These are phyloP conservation scores for Eumeta japonica DNA, from an alignment of 1,140 invertebrate genomes.

Conservation along the genomic window DNA sequence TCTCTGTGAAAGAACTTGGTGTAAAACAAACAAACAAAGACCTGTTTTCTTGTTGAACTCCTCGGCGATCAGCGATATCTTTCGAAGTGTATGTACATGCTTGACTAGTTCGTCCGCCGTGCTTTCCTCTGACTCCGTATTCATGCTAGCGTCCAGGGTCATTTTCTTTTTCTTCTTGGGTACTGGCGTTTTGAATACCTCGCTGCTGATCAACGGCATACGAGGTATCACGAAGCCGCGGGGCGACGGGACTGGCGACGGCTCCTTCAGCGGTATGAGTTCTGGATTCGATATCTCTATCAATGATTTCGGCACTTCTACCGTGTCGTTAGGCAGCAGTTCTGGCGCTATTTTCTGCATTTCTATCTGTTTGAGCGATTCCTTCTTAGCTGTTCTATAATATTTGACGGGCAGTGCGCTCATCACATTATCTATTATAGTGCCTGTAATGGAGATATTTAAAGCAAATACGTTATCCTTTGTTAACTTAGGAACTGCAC, in stretches of 20 bases:
- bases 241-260: no score
- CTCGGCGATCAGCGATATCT: constrained; percentile 45
- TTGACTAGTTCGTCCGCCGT: constrained; percentile 35
- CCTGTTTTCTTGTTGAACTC: constrained; percentile 49
- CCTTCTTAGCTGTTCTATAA: constrained; percentile 17
- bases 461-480: no score
- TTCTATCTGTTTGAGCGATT: constrained; percentile 37
- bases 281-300: constrained; percentile 16
- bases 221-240: constrained; percentile 33
- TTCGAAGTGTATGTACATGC: constrained; percentile 36
- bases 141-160: constrained; percentile 31
- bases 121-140: constrained; percentile 30
- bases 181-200: constrained; percentile 26
- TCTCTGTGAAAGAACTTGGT: no score
- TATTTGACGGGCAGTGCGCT: constrained; percentile 22
- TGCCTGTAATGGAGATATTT: no score
- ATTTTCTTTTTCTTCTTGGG: constrained; percentile 13
- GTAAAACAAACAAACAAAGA: no score
- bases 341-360: constrained; percentile 34
- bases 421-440: constrained; percentile 36
- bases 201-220: constrained; percentile 39
- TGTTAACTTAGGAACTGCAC: no score
- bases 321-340: constrained; percentile 28
- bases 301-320: not conserved
- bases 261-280: no score